phyloP scores from a whole-genome alignment of 2,113 vertebrate genomes.

The Plestiodon gilberti region DNA sequence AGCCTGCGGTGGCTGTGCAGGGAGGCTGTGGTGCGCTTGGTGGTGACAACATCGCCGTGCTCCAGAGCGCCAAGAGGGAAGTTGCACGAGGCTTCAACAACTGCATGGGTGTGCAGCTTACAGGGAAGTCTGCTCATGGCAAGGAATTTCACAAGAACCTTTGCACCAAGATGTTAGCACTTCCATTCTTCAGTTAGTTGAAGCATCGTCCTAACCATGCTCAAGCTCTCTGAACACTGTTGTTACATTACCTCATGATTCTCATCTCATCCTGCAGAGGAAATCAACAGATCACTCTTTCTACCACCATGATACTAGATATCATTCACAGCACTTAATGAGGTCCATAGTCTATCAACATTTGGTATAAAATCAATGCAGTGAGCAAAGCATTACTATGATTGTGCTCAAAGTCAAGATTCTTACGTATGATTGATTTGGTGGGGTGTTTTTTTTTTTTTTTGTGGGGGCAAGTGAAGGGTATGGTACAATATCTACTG shows the following conservation, averaged over 20 bases:
- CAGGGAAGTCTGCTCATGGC: neutral
- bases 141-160: neutral
- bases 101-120: too few species aligned
- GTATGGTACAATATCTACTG: too few species aligned
- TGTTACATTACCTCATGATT: neutral
- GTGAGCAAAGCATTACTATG: neutral
- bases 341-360: too few species aligned
- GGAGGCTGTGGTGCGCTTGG: too few species aligned
- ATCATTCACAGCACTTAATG: neutral
- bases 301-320: neutral
- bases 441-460: too few species aligned
- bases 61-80: too few species aligned
- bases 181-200: neutral
- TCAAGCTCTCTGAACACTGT: neutral
- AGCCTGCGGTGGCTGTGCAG: too few species aligned
- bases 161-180: neutral
- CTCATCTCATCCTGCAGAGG: neutral
- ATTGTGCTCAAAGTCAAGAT: neutral
- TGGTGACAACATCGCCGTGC: too few species aligned
- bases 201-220: neutral
- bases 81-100: too few species aligned
- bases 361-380: too few species aligned
- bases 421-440: too few species aligned
- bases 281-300: neutral
- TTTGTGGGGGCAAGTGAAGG: too few species aligned